Evolutionary conservation across 2,113 vertebrate genomes (phyloP), one percentile per base, ranked within the genome.

Genomic region (Ellobius talpinus): DNA sequence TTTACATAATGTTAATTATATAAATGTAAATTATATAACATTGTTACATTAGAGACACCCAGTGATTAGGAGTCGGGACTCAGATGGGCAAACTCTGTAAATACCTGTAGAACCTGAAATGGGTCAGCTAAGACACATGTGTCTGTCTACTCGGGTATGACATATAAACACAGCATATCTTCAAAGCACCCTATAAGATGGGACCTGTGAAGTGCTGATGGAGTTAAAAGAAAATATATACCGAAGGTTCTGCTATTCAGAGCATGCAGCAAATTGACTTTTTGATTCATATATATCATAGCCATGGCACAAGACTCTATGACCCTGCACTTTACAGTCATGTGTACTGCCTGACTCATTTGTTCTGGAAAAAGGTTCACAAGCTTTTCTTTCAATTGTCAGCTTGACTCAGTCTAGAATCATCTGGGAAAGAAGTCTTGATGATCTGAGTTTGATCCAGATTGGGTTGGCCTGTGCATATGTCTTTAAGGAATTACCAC

Each of bases 211-310:
- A 14, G 12, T 39, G 4, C 29, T 66, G 16, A 33, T 72, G 14
- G 7, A 74, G 21, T 39, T 16, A 72, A 90, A 92, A 74, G 58
- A 55, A 74, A 73, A 86, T 68, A n/a, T 63, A 87, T 82, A 29
- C 31, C 29, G 77, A 89, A 86, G 55, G 55, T 31, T 86, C 5
- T 70, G 58, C 72, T 58, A 39, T 26, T 58, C 9, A 81, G 55
- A 31, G 78, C 39, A 72, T 5, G 2, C 4, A 76, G 45, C 50
- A 94, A 47, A 89, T 66, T 79, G 11, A 50, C 4, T 92, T 95
- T 76, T 95, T 91, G 19, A 79, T 96, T 84, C 73, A 47, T 58
- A 94, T 55, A 78, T 74, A 81, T 58, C n/a, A 58, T 13, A 95
- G 92, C 78, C 63, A 74, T 8, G 21, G 21, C 11, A 42, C 19